A percentile compares a stretch with the other conserved stretches of the same genome.
These are phyloP conservation scores for Pseudomyrmex pallidus DNA, from an alignment of 1,140 invertebrate species.

Conservation along the genomic window DNA sequence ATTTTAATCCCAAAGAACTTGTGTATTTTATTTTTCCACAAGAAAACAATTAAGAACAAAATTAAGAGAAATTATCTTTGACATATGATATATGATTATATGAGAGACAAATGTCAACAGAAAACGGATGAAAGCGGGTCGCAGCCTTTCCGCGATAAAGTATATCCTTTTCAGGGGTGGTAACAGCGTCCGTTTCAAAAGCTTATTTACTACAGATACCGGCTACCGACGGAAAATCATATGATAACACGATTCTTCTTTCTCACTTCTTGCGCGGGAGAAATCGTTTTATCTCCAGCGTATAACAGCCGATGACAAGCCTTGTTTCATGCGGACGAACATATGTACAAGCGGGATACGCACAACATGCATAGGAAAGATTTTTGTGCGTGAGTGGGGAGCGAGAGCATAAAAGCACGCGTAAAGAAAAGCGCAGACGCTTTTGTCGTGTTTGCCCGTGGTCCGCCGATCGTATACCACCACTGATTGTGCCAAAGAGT, in stretches of 20 bases:
- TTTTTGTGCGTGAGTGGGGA: slow-evolving; percentile 52
- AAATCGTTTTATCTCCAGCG: slow-evolving; percentile 63
- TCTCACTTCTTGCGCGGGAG: neutral
- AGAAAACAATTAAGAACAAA: no score
- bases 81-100: no score
- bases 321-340: slow-evolving; percentile 11
- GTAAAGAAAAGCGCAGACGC: slow-evolving; percentile 82
- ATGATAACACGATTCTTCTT: neutral
- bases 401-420: slow-evolving; percentile 84
- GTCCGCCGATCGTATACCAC: slow-evolving; percentile 68
- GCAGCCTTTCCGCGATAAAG: neutral
- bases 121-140: neutral
- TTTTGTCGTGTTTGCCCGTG: slow-evolving; percentile 81
- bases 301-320: slow-evolving; percentile 17
- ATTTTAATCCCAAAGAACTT: no score
- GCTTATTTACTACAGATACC: neutral
- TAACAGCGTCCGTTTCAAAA: neutral
- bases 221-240: slow-evolving; percentile 3
- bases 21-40: no score
- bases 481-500: slow-evolving; percentile 58
- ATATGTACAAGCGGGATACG: slow-evolving; percentile 23
- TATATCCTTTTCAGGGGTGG: neutral
- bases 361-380: slow-evolving; percentile 51
- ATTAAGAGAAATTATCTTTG: no score
- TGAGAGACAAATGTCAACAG: neutral